Base-by-base conservation (phyloP, 1,140 invertebrate genomes). In the Cardiocondyla obscurior region DNA sequence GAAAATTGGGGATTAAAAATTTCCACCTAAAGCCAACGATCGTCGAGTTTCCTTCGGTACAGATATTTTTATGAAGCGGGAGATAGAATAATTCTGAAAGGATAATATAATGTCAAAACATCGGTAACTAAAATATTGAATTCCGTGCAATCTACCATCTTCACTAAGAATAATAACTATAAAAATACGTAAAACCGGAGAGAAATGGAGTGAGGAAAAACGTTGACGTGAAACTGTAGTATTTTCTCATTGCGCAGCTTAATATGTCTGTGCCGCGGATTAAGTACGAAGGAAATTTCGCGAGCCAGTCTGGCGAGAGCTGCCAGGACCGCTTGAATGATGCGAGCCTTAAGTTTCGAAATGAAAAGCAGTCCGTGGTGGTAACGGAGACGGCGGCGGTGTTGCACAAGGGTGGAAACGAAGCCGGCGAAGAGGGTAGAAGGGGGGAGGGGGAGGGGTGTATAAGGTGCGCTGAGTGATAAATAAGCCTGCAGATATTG, bases 401-500 rank as follows among this genome's bases (percentile, higher is more conserved):
- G 70, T 39, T 36, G 28, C 19, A 60, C 30, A 46, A 28, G 19
- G 10, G 36, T 30, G 30, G 62, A 51, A 46, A 62, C n/a, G 60
- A 16, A 39, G 33, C 22, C 16, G 30, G 51, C 3, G 12, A 39
- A 4, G 16, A 28, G 22, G 16, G 16, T n/a, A 39, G 46, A 25
- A 7, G 10, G 33, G 30, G 53, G 8, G 16, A 28, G 22, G 16
- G 16, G 28, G 46, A 25, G 12, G 10, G 33, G 30, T 10, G 16
- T 53, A 36, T 53, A 79, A 79, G 74, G 74, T 79, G 74, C 62
- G 62, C 62, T 46, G 74, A 79, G 74, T 87, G 79, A 89, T 90
- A 90, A 91, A 91, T 90, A 90, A 83, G 87, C 70, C 58, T 82
- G 74, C 86, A 81, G 86, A 90, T 89, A 90, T 90, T 90, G 87